Evolutionary conservation across 2,113 vertebrate genomes (phyloP).

Genomic region (Calypte anna): DNA sequence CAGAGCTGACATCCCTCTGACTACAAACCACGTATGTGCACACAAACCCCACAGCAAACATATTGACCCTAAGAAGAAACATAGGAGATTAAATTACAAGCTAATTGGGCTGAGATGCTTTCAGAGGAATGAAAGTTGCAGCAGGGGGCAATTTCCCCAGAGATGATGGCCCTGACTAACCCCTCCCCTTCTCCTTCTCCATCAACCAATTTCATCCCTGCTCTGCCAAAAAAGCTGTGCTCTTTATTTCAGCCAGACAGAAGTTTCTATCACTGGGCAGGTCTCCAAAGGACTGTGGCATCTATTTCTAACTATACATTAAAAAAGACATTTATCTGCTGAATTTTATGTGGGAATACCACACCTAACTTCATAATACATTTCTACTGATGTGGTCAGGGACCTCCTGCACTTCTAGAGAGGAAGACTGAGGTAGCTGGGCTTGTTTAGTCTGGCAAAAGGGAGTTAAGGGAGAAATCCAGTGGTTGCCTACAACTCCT

Average conservation of each 20-base stretch:
- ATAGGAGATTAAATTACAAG: conserved; percentile 7
- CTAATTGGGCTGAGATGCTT: conserved; percentile 2
- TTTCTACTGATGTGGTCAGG: neutral
- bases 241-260: neutral
- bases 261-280: neutral
- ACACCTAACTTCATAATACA: fast-evolving
- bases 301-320: neutral
- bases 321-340: neutral
- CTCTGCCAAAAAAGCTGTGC: neutral
- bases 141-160: neutral
- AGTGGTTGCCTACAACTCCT: neutral
- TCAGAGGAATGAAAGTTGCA: neutral
- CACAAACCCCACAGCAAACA: conserved; percentile 2
- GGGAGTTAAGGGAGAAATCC: neutral
- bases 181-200: neutral
- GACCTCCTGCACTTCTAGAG: neutral
- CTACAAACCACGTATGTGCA: neutral
- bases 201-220: neutral
- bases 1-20: neutral
- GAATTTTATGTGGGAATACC: neutral
- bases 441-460: neutral
- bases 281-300: neutral
- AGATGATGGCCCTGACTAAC: neutral
- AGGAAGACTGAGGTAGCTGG: neutral
- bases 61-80: neutral